Evolutionary conservation across 2,888 invertebrate genomes (phyloP).

Genomic region (Morpho deidamia): DNA sequence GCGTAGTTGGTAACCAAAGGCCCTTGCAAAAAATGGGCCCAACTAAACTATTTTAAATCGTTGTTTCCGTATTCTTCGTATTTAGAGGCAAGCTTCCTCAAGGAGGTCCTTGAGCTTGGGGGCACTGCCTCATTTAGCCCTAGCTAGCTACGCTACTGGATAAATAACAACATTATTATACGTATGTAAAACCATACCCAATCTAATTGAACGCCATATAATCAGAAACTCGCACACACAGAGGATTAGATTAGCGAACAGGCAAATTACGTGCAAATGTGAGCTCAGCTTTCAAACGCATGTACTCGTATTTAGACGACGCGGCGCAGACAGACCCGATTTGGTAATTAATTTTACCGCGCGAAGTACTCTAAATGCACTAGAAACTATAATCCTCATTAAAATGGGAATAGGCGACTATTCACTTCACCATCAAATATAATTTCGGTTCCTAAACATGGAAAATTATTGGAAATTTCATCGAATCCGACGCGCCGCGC

Average conservation of each 20-base stretch:
- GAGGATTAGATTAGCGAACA: conserved; percentile 35
- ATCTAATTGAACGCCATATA: conserved; percentile 8
- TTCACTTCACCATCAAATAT: conserved; percentile 69
- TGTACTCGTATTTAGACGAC: conserved; percentile 43
- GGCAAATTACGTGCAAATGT: conserved; percentile 38
- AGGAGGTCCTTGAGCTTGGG: too few species aligned
- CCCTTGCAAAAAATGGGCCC: too few species aligned
- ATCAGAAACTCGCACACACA: conserved; percentile 21
- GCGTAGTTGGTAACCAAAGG: too few species aligned
- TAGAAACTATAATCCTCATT: conserved; percentile 75
- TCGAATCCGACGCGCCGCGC: conserved; percentile 22
- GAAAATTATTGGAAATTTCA: conserved; percentile 58
- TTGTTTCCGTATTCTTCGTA: too few species aligned
- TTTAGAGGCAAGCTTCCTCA: too few species aligned
- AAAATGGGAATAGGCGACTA: conserved; percentile 71
- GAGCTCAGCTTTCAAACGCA: conserved; percentile 49
- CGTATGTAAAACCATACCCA: not conserved
- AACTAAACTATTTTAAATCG: too few species aligned
- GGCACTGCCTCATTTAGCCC: too few species aligned
- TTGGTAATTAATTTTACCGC: conserved; percentile 75
- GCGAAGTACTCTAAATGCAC: conserved; percentile 73
- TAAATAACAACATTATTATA: too few species aligned
- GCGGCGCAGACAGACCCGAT: conserved; percentile 57
- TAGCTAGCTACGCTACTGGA: too few species aligned
- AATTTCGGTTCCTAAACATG: conserved; percentile 69